Evolutionary conservation across 2,113 vertebrate genomes (phyloP), one percentile per base, ranked within the genome.

Genomic region (Phalacrocorax carbo): DNA sequence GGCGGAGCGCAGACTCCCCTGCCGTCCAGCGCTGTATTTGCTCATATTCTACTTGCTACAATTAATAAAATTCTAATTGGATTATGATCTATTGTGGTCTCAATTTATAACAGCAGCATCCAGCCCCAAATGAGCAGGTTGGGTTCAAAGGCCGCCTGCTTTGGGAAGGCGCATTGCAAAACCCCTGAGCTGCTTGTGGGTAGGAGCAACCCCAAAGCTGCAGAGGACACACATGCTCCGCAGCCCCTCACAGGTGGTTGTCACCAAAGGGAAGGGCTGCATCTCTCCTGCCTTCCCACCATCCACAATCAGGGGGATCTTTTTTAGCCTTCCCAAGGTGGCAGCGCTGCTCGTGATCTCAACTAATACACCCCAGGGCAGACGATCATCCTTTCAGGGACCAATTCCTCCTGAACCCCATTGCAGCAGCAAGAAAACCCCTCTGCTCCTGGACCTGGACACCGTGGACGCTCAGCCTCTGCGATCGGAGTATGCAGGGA

Each of bases 401-500:
- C 5, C 0, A 12, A 16, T 7, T 21, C 51, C 23, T 6, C 16
- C 77, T 0, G 3, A 73, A 20, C 19, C 15, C 32, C 3, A 3
- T 2, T 0, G 6, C 3, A 0, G 29, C 36, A 22, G 60, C 2
- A 10, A 70, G 64, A 49, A 91, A 77, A 22, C 12, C 42, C 66
- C 62, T 65, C 25, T 26, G 10, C n/a, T n/a, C n/a, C n/a, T n/a
- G n/a, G n/a, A n/a, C n/a, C n/a, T n/a, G n/a, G n/a, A n/a, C 22
- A 9, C 9, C 44, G 36, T 0, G 7, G 25, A 2, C 5, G 26
- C 81, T 93, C 55, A 11, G 27, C 18, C 62, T 2, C 34, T 10
- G 51, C 42, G 5, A 7, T 17, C 9, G 1, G 44, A 57, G 54
- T 4, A 7, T 0, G 11, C 18, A 4, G 15, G 77, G 58, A 46